Percentiles rank a stretch among this genome's conserved stretches.
phyloP scores from a whole-genome alignment of 2,888 invertebrate genomes.

The Rotaria magnacalcarata region DNA sequence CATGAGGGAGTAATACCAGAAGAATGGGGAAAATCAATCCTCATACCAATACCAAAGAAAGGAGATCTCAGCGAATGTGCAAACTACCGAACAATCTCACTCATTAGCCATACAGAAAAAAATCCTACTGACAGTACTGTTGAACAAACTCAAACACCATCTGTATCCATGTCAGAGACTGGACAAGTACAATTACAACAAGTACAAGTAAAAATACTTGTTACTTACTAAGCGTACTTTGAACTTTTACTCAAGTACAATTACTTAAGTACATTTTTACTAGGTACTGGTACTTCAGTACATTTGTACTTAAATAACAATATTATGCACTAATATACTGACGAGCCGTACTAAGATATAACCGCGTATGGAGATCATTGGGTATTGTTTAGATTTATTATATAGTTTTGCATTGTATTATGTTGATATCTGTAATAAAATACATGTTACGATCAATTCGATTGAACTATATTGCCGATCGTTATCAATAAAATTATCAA shows the following conservation, averaged over 20 bases:
- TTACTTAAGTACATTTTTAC: not conserved
- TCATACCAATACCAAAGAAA: too few relatives aligned
- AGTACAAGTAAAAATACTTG: not conserved
- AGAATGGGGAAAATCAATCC: too few relatives aligned
- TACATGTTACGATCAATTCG: too few relatives aligned
- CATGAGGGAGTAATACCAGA: too few relatives aligned
- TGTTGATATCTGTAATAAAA: not conserved
- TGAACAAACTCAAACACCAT: too few relatives aligned
- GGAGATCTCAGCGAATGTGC: too few relatives aligned
- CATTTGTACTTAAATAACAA: not conserved
- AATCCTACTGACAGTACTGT: too few relatives aligned
- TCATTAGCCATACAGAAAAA: too few relatives aligned
- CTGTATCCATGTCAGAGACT: not conserved
- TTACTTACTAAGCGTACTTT: not conserved
- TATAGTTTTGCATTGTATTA: not conserved
- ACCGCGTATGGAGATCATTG: not conserved
- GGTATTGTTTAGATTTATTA: not conserved
- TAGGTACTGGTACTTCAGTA: not conserved
- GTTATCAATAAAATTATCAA: too few relatives aligned
- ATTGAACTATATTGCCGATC: too few relatives aligned
- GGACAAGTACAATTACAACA: not conserved
- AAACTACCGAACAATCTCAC: too few relatives aligned
- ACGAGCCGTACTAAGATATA: not conserved
- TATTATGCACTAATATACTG: not conserved
- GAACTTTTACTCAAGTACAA: slow-evolving; percentile 8